Base-by-base conservation (phyloP, 2,888 invertebrate genomes). In the Epistrophella euchroma region DNA sequence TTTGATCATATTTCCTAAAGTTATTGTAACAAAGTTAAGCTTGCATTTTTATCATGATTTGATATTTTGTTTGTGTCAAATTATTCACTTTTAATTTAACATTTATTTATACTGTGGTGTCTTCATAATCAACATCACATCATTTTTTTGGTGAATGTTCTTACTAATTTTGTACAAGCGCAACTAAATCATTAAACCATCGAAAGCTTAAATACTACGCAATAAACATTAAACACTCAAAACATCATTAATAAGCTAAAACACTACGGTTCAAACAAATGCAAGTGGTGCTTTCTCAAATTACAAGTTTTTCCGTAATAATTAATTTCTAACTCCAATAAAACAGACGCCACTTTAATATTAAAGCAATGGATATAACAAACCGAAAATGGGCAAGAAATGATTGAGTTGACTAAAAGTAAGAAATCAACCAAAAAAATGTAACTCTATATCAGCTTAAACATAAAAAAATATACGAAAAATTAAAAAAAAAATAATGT, bases 1-100 rank as follows among this genome's bases (percentile, higher is more conserved):
- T 5, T 76, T 32, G 56, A 56, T 56, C 55, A 70, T 76, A 50
- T 52, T 45, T 52, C 11, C 19, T 47, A 11, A 28, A 28, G 4
- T 11, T 47, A 62, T 76, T 77, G 82, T 82, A 73, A 77, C 66
- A 73, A 68, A 68, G 68, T 72, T 83, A 68, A 73, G 83, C 73
- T 83, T 78, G 78, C 62, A 83, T 72, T 76, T 76, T 77, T 77
- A 50, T 50, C 37, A 66, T 43, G 17, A 66, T 25, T 22, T 72
- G 32, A 40, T 13, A 47, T 78, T 56, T 60, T 22, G n/a, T 43
- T 45, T 71, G 11, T 71, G 56, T 58, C 28, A 45, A 76, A 32
- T 64, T 47, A 52, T 75, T 73, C 47, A 45, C 6, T 28, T 52
- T 25, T 52, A 15, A 25, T 25, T 52, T 25, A 25, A 50, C 28